Evolutionary conservation across 2,113 vertebrate species (phyloP).

Genomic region (Condylura cristata): DNA sequence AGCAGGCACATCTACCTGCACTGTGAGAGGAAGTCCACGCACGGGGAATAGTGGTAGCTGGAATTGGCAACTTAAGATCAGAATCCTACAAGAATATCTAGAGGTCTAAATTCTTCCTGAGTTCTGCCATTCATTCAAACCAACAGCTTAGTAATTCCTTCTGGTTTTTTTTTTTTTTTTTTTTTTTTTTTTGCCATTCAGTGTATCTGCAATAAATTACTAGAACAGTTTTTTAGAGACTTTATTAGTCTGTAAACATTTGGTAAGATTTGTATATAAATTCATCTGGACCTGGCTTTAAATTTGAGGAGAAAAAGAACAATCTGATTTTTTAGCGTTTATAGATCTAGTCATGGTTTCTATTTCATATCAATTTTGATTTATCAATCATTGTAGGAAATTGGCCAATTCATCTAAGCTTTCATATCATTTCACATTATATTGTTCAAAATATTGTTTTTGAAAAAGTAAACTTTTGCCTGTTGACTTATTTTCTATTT

Average conservation of each 20-base stretch:
- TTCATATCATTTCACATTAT: not conserved
- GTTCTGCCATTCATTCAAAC: not conserved
- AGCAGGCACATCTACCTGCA: not conserved
- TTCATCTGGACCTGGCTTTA: not conserved
- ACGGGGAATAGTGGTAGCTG: not conserved
- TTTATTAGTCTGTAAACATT: slow-evolving; percentile 4
- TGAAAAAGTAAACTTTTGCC: slow-evolving; percentile 1
- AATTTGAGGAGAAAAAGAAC: slow-evolving; percentile 47
- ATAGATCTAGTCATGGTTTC: not conserved
- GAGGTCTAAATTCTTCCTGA: not conserved
- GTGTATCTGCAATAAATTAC: not conserved
- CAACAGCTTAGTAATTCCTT: not conserved
- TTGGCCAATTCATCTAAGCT: not conserved
- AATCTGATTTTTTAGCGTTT: not conserved
- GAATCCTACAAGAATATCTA: slow-evolving; percentile 16
- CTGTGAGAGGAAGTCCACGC: not conserved
- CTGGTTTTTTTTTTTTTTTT: not conserved
- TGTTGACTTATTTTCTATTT: slow-evolving; percentile 46
- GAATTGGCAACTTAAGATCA: not conserved
- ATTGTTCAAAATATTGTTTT: slow-evolving; percentile 15
- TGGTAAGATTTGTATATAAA: slow-evolving; percentile 17
- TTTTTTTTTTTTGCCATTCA: not conserved
- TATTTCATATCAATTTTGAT: slow-evolving; percentile 24
- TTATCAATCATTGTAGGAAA: not conserved
- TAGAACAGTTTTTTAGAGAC: not conserved